Conservation (phyloP, 2,113 vertebrate species). For the Taxidea taxus region DNA sequence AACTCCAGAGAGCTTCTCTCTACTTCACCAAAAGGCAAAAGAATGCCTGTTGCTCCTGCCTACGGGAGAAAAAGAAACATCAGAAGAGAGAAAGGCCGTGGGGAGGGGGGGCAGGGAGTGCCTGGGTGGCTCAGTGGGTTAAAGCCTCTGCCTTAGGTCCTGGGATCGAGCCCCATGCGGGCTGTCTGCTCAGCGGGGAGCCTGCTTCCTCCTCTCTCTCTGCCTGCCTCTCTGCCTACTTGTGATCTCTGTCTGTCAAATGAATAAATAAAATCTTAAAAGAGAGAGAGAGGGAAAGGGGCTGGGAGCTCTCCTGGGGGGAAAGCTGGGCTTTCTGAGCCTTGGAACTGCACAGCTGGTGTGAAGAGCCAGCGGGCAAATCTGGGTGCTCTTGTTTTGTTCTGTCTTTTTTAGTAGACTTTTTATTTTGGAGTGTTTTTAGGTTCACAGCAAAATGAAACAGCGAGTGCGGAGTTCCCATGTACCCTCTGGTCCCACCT, state of each 20-base stretch:
- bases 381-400: background rate
- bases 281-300: background rate
- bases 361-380: accelerated
- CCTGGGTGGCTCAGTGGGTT: no score
- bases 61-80: background rate
- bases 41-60: background rate
- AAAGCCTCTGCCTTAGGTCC: no score
- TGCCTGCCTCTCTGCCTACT: no score
- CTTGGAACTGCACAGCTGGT: background rate
- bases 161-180: no score
- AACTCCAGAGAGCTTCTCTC: background rate
- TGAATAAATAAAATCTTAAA: no score
- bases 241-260: no score
- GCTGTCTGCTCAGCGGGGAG: no score
- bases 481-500: no score
- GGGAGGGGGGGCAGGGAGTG: no score
- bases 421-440: background rate
- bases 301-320: background rate
- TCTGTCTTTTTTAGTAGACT: background rate
- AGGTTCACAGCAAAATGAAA: background rate
- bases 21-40: background rate
- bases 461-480: background rate
- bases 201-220: no score
- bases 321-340: background rate
- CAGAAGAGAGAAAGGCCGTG: background rate